These are phyloP conservation scores for Drosophila subpulchrella DNA, from an alignment of 1,140 invertebrate genomes.

Conservation along the genomic window DNA sequence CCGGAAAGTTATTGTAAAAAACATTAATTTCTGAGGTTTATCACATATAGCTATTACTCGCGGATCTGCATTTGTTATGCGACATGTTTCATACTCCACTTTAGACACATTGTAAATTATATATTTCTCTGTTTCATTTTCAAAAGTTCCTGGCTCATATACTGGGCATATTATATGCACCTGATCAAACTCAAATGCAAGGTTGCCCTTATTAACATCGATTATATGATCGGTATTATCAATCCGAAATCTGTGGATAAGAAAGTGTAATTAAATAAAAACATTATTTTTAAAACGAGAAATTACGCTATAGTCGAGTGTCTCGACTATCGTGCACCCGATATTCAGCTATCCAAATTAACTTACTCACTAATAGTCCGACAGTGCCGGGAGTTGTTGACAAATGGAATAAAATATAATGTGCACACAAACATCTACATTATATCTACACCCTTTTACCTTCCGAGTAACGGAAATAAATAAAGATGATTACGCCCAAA, in stretches of 20 bases:
- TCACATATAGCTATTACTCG: slow-evolving; percentile 97
- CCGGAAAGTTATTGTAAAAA: slow-evolving; percentile 98
- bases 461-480: too few relatives aligned
- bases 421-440: too few relatives aligned
- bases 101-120: slow-evolving; percentile 98
- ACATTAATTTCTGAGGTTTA: slow-evolving; percentile 96
- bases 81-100: slow-evolving; percentile 97
- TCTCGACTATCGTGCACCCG: too few relatives aligned
- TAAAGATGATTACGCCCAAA: too few relatives aligned
- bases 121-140: slow-evolving; percentile 96
- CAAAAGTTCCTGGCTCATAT: slow-evolving; percentile 93
- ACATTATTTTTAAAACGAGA: not conserved
- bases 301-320: too few relatives aligned
- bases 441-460: too few relatives aligned
- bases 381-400: too few relatives aligned
- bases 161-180: slow-evolving; percentile 98
- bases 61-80: slow-evolving; percentile 96
- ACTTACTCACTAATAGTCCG: too few relatives aligned
- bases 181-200: slow-evolving; percentile 97
- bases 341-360: too few relatives aligned
- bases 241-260: slow-evolving; percentile 94
- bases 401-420: too few relatives aligned
- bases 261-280: not conserved
- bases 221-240: slow-evolving; percentile 99
- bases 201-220: slow-evolving; percentile 97